phyloP scores from a whole-genome alignment of 2,113 vertebrate species.

The Pseudois nayaur region DNA sequence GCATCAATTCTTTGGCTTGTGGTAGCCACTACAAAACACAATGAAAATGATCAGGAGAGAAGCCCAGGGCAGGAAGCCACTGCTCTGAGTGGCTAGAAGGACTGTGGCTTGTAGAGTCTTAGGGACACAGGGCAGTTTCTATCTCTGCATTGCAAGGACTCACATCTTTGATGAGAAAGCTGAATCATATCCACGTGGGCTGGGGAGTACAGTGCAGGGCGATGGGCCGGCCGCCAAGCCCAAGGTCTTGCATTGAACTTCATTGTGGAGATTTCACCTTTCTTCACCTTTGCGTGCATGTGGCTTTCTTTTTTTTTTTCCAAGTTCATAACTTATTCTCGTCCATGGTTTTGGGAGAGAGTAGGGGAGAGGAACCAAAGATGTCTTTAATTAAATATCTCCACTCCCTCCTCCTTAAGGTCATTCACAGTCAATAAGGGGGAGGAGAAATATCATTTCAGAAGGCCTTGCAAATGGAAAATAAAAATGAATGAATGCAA shows the following conservation, averaged over 20 bases:
- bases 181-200: neutral
- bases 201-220: neutral
- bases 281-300: neutral
- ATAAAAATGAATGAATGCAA: constrained; percentile 26
- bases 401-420: constrained; percentile 47
- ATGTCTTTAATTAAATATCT: constrained; percentile 51
- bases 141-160: neutral
- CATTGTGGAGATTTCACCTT: neutral
- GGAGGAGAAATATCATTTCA: constrained; percentile 51
- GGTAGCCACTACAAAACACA: neutral
- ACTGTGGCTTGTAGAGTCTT: neutral
- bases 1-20: neutral
- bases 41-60: neutral
- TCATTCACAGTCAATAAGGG: constrained; percentile 41
- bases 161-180: neutral
- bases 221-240: neutral
- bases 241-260: neutral
- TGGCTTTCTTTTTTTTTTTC: neutral
- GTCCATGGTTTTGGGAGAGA: neutral
- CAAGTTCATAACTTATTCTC: constrained; percentile 11
- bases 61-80: neutral
- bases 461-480: constrained; percentile 37
- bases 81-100: neutral
- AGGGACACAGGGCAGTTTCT: neutral
- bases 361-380: neutral